These are phyloP conservation scores for Anguilla pacifica DNA, from an alignment of 2,797 vertebrate genomes.

Conservation along the genomic window DNA sequence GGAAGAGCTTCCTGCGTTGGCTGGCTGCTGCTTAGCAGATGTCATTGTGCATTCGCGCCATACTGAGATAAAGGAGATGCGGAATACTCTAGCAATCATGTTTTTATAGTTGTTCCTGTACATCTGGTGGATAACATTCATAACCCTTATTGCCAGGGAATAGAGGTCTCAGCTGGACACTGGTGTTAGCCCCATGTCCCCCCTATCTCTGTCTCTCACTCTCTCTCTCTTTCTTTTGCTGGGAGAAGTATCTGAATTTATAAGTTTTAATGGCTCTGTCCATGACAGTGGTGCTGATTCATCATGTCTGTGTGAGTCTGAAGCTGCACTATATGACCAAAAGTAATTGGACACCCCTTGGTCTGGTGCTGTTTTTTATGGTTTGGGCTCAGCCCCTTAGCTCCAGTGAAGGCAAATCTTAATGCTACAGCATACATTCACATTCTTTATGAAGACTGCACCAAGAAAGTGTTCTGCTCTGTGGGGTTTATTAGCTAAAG, in stretches of 20 bases:
- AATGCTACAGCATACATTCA: no score
- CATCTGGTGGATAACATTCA: background rate
- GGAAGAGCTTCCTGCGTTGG: background rate
- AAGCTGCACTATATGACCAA: background rate
- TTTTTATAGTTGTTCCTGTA: background rate
- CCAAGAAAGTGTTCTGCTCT: background rate
- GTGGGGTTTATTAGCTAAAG: background rate
- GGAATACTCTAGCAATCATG: background rate
- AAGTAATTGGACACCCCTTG: no score
- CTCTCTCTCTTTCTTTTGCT: background rate
- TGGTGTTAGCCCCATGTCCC: background rate
- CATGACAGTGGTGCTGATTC: constrained; percentile 28
- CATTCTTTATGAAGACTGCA: no score
- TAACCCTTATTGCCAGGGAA: background rate
- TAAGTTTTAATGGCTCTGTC: background rate
- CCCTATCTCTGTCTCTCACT: background rate
- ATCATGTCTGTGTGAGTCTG: constrained; percentile 12
- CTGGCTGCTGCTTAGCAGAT: background rate
- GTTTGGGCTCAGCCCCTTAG: no score
- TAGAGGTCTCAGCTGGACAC: background rate
- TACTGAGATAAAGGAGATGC: background rate
- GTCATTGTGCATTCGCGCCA: background rate
- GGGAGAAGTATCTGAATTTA: background rate
- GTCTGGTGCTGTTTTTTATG: no score
- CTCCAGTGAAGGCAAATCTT: no score